These are phyloP conservation scores for Cyphomyrus discorhynchus DNA, from an alignment of 2,113 vertebrate genomes.

Conservation along the genomic window DNA sequence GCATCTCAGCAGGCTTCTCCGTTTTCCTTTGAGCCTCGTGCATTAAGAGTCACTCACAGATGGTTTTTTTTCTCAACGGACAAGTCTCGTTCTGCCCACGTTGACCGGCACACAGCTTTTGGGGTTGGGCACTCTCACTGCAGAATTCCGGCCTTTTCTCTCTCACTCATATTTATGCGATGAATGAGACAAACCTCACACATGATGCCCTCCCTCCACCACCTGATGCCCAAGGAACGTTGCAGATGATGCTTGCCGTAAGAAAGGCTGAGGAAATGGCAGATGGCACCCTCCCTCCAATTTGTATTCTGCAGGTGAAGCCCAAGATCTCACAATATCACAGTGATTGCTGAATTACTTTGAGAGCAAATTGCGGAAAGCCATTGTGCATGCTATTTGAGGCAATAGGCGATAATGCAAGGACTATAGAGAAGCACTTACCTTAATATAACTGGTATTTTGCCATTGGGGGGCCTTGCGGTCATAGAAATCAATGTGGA, in stretches of 20 bases:
- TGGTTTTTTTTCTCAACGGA: background rate
- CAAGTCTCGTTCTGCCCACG: background rate
- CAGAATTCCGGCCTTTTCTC: background rate
- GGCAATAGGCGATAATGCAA: conserved; percentile 37
- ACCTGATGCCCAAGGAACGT: background rate
- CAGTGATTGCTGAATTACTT: conserved; percentile 29
- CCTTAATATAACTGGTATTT: conserved; percentile 36
- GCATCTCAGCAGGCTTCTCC: background rate
- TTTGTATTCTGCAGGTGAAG: conserved; percentile 29
- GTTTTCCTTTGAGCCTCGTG: background rate
- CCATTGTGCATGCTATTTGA: conserved; percentile 32
- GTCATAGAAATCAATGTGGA: conserved; percentile 19
- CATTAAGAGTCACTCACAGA: background rate
- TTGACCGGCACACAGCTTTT: background rate
- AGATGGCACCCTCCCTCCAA: background rate
- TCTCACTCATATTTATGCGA: background rate
- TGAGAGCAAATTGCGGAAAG: conserved; percentile 28
- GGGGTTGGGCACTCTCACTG: background rate
- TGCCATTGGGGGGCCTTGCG: conserved; percentile 27
- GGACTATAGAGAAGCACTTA: conserved; percentile 39
- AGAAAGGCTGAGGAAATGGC: background rate
- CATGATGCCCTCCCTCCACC: background rate
- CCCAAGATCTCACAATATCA: conserved; percentile 16
- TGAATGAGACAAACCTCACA: background rate
- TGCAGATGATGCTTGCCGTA: background rate